Evolutionary conservation across 2,797 vertebrate genomes (phyloP), one percentile per base, ranked within the genome.

Genomic region (Hipposideros larvatus): DNA sequence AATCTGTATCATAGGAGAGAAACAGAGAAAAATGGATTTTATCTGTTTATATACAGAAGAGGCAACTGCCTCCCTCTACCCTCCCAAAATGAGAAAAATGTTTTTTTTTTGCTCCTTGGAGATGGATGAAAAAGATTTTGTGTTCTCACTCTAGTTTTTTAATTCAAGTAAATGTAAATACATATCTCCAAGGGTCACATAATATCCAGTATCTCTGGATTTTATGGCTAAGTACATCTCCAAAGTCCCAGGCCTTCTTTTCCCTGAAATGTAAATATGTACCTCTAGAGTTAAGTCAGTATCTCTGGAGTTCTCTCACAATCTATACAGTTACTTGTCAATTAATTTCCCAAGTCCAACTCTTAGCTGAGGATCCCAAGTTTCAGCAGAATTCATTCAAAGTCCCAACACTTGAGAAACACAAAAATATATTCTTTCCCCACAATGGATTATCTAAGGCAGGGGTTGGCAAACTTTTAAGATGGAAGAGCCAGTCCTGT

Each of bases 311-410:
- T 57, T 87, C 26, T 73, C 24, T 65, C 9, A 59, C n/a, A 2
- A 21, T 37, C 46, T 70, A 5, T 46, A 34, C 5, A 63, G 28
- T 31, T 31, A 46, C 73, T 79, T 65, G 46, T 71, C 55, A 77
- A 59, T 55, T 55, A 88, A 74, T 11, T 89, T 66, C 5, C 61
- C n/a, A 28, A 61, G 15, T 46, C 31, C 85, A 43, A 22, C 11
- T 84, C 14, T 80, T 74, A 61, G 22, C 24, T 21, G 7, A 87
- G 15, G 16, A 70, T 68, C 34, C 26, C 13, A 53, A 10, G 0
- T 93, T 92, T 95, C n/a, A 87, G 57, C 37, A 48, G 79, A 78
- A 94, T 79, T 74, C 22, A 41, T 84, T 84, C 21, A 73, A 88
- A 14, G 1, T 4, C 28, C 6, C n/a, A 78, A 4, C 22, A 68